Base-by-base conservation (phyloP, 30 jellyfish, hydroid and myxozoan species). In the Aurelia aurita complex sp. Pacific region DNA sequence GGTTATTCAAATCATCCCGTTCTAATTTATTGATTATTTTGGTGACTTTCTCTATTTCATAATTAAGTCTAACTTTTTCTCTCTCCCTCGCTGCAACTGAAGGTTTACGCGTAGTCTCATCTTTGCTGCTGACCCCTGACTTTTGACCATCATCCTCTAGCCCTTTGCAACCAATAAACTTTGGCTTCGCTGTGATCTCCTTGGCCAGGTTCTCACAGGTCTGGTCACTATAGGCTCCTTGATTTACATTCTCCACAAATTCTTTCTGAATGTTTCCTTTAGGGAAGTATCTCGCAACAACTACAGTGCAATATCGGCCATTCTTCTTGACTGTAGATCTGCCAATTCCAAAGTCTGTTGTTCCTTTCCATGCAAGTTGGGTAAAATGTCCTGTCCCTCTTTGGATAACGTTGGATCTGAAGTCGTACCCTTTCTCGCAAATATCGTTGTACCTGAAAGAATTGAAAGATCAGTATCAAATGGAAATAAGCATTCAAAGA, bases 391-490 rank as follows among this genome's bases (percentile, higher is more conserved):
- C 92, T 46, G 99, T 94, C 18, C 96, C 96, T 55, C 63, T 79
- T 75, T 86, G 94, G 19, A 76, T 73, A 36, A 46, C 90, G 33
- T 76, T 75, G 19, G 99, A 86, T 51, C 85, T 76, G 82, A 94
- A 94, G 68, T 94, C 94, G 66, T 89, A 94, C 2, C 99, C 99
- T 76, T 73, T 74, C 34, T 94, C 99, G 73, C 99, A 94, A 67
- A 94, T 85, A 43, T 94, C 97, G 17, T 84, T 71, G 76, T 94
- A 94, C 99, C 99, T 94, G 76, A n/a, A 73, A 29, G 32, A 69
- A 53, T 55, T n/a, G n/a, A n/a, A 4, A 38, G 5, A 38, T 0
- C 5, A 38, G 10, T 7, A 9, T 7, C 5, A 43, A 46, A 6
- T 46, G 2, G 15, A 46, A 46, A 46, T 46, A 46, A 0, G 2